Evolutionary conservation across 2,113 vertebrate species (phyloP).

Genomic region (Epinephelus cyanopodus): DNA sequence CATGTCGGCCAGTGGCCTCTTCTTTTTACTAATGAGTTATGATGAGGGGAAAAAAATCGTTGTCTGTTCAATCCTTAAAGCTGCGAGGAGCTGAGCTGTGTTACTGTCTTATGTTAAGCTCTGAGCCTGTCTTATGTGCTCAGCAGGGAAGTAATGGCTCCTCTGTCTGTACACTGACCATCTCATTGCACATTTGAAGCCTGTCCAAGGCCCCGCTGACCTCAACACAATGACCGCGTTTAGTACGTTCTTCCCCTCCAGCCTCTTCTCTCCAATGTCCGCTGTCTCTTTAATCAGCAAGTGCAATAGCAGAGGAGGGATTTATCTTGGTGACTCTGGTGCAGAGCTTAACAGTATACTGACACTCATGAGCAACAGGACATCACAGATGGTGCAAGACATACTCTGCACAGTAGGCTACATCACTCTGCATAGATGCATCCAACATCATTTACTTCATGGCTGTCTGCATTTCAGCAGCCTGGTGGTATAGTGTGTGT

Average conservation of each 20-base stretch:
- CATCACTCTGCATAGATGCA: constrained; percentile 18
- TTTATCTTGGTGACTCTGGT: constrained; percentile 54
- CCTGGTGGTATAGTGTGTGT: neutral
- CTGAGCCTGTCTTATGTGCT: constrained; percentile 63
- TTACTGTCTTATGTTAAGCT: constrained; percentile 66
- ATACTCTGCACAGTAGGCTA: constrained; percentile 20
- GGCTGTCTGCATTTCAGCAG: constrained; percentile 16
- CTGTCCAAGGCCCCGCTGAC: constrained; percentile 71
- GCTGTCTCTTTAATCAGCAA: constrained; percentile 58
- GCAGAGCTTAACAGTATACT: constrained; percentile 56
- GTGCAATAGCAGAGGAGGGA: constrained; percentile 50
- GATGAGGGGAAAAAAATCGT: neutral
- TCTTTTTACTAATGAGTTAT: constrained; percentile 47
- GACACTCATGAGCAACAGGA: constrained; percentile 51
- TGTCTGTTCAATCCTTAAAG: constrained; percentile 45
- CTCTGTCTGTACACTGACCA: constrained; percentile 68
- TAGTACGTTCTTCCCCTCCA: constrained; percentile 8
- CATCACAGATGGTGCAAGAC: constrained; percentile 52
- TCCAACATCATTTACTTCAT: constrained; percentile 21
- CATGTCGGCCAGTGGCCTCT: constrained; percentile 1
- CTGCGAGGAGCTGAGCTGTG: constrained; percentile 46
- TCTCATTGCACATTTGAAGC: constrained; percentile 75
- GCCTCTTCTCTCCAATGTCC: constrained; percentile 22
- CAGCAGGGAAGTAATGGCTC: constrained; percentile 69
- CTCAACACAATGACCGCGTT: constrained; percentile 62